Evolutionary conservation across 1,140 invertebrate species (phyloP).

Genomic region (Trachelipus rathkii): DNA sequence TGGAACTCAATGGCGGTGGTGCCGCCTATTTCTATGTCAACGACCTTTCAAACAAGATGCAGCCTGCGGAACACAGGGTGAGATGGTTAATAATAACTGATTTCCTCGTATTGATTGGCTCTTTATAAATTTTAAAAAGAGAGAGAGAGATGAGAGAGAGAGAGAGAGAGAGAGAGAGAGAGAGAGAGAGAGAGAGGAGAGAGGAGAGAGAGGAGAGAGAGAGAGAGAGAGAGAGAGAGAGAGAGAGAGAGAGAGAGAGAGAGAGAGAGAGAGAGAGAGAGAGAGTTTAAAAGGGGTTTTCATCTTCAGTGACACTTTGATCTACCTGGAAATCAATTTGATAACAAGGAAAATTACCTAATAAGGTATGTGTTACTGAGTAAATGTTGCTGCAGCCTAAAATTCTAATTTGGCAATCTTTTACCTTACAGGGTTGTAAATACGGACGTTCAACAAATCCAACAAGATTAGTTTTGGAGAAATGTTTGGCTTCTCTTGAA

Average conservation of each 20-base stretch:
- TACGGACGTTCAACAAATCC: conserved; percentile 95
- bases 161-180: too few species aligned
- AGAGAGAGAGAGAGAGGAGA: neutral
- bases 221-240: neutral
- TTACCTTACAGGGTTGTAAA: conserved; percentile 69
- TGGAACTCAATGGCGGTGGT: conserved; percentile 76
- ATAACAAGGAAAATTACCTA: too few species aligned
- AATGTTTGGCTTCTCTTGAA: conserved; percentile 84
- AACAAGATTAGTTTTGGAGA: conserved; percentile 80
- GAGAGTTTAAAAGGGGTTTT: neutral
- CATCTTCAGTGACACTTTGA: too few species aligned
- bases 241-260: neutral
- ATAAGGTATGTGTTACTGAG: too few species aligned
- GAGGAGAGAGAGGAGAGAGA: neutral
- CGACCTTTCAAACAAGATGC: conserved; percentile 88
- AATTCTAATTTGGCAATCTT: neutral
- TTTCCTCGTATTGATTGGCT: too few species aligned
- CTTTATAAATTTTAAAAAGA: too few species aligned
- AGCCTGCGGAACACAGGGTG: conserved; percentile 61
- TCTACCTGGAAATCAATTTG: too few species aligned
- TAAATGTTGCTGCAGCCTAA: too few species aligned
- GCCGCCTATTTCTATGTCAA: conserved; percentile 83
- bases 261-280: conserved; percentile 8
- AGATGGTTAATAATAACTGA: neutral
- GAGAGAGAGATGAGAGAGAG: too few species aligned